These are phyloP conservation scores for Danio rerio DNA, from an alignment of 2,113 vertebrate genomes.

Conservation along the genomic window DNA sequence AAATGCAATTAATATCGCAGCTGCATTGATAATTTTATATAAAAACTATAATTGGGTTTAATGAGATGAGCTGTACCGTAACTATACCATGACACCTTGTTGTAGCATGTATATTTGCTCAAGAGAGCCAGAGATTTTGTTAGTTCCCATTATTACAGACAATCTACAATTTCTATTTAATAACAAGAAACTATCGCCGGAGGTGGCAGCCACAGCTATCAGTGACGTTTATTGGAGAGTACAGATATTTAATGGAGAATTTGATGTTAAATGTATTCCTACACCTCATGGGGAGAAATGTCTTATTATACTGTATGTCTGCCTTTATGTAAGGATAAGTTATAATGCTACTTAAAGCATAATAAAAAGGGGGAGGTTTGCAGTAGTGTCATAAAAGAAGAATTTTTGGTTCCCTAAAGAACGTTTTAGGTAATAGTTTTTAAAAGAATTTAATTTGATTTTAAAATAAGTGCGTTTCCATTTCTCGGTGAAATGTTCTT, in stretches of 20 bases:
- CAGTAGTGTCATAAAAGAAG: no score
- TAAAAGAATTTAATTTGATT: no score
- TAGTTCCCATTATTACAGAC: background rate
- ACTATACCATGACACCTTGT: background rate
- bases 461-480: no score
- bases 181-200: background rate
- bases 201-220: background rate
- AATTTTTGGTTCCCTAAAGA: no score
- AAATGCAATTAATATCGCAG: no score
- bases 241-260: background rate
- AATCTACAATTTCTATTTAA: slow-evolving; percentile 1
- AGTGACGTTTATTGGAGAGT: background rate
- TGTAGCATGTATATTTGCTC: background rate
- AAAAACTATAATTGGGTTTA: no score
- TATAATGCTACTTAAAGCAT: background rate
- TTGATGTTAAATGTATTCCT: background rate
- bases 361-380: no score
- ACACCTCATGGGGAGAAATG: background rate
- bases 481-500: no score
- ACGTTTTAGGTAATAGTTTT: no score
- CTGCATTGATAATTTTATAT: no score
- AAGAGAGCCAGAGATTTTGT: background rate
- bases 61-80: no score
- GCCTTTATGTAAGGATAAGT: background rate
- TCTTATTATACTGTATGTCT: background rate